phyloP scores from a whole-genome alignment of 2,888 invertebrate genomes.

The Cremastinae sp. region DNA sequence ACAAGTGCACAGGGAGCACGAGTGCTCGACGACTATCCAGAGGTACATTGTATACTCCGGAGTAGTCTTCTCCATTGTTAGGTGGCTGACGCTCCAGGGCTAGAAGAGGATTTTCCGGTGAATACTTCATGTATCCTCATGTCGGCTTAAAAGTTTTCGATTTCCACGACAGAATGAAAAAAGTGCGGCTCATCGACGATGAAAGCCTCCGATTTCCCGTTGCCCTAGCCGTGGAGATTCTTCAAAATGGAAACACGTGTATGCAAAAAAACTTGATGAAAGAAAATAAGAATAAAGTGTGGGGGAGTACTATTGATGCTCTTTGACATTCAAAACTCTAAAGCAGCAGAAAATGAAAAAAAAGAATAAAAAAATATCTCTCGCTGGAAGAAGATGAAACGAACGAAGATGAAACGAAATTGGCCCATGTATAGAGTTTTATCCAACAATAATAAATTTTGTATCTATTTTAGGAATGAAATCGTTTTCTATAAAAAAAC shows the following conservation, averaged over 20 bases:
- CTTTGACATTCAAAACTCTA: background rate
- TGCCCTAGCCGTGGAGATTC: background rate
- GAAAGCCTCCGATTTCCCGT: constrained; percentile 9
- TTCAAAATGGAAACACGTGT: background rate
- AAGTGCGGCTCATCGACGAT: background rate
- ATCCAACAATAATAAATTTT: no score
- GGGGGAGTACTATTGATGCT: background rate
- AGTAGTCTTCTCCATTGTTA: no score
- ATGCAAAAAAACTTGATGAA: background rate
- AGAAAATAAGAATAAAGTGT: background rate
- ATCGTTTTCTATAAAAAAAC: no score
- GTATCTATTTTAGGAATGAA: no score
- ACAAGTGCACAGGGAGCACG: no score
- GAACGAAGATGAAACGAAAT: no score
- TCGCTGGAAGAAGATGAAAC: no score
- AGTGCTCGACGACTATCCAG: no score
- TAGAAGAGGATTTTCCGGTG: background rate
- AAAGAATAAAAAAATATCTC: no score
- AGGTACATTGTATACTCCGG: no score
- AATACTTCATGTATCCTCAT: constrained; percentile 1
- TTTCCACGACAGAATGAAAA: constrained; percentile 26
- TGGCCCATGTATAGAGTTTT: no score
- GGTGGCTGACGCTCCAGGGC: no score
- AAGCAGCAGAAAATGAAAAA: background rate
- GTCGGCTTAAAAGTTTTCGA: constrained; percentile 54